These are phyloP conservation scores for Sarcophaga subvicina DNA, from an alignment of 2,888 invertebrate genomes.

Conservation along the genomic window DNA sequence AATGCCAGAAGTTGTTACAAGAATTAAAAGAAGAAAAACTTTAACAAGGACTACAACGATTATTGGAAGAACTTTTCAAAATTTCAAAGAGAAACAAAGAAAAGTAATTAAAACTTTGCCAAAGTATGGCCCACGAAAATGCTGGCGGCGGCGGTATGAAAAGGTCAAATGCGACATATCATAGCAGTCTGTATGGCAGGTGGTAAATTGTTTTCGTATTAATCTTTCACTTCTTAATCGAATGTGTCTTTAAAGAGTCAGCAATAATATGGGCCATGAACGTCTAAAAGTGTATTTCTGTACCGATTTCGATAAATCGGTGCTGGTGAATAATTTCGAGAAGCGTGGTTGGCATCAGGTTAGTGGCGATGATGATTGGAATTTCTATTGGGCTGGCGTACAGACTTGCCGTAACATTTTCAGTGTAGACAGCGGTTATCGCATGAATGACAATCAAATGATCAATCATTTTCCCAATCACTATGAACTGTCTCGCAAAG, in stretches of 20 bases:
- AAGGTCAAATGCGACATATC: slow-evolving; percentile 57
- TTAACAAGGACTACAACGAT: slow-evolving; percentile 2
- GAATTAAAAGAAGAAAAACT: neutral
- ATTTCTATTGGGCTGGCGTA: slow-evolving; percentile 97
- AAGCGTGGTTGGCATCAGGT: slow-evolving; percentile 93
- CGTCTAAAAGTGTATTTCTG: slow-evolving; percentile 78
- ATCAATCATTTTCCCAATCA: slow-evolving; percentile 99
- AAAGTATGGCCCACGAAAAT: slow-evolving; percentile 59
- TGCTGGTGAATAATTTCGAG: slow-evolving; percentile 95
- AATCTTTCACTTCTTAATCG: neutral
- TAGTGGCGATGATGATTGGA: slow-evolving; percentile 96
- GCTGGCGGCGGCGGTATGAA: slow-evolving; percentile 21
- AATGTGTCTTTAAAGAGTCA: slow-evolving; percentile 57
- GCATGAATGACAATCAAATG: slow-evolving; percentile 95
- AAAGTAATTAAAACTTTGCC: slow-evolving; percentile 44
- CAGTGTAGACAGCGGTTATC: slow-evolving; percentile 94
- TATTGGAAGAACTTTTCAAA: neutral
- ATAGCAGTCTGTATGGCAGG: slow-evolving; percentile 70
- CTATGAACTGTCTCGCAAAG: slow-evolving; percentile 97
- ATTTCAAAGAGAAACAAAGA: slow-evolving; percentile 35
- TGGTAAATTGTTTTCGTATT: slow-evolving; percentile 13
- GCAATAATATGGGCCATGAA: slow-evolving; percentile 69
- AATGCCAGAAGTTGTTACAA: slow-evolving; percentile 53
- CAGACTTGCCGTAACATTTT: slow-evolving; percentile 95
- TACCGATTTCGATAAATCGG: slow-evolving; percentile 92